Conservation (phyloP, 2,113 vertebrate species). For the Hystrix brachyura region DNA sequence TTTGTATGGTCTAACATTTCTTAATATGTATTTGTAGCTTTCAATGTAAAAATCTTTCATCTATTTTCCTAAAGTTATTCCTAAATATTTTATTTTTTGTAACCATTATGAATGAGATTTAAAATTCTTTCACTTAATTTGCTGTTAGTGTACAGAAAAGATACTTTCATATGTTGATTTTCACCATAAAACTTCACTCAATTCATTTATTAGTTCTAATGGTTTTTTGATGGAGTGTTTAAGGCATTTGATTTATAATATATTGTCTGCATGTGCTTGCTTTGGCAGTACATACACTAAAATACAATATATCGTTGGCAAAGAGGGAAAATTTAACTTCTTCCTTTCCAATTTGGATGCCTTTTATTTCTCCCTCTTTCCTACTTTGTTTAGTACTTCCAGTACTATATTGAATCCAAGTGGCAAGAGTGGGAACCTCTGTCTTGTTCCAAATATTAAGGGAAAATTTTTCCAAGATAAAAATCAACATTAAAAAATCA, state of each 20-base stretch:
- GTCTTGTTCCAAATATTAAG: too few species aligned
- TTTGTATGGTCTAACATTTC: neutral
- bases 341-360: neutral
- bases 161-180: too few species aligned
- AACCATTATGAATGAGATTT: neutral
- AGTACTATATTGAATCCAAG: neutral
- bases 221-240: neutral
- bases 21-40: neutral
- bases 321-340: neutral
- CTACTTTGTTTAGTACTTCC: neutral
- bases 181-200: neutral
- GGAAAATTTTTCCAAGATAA: neutral
- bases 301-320: neutral
- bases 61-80: too few species aligned
- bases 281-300: too few species aligned
- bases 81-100: neutral
- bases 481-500: neutral
- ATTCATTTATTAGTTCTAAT: neutral
- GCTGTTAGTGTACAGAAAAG: neutral
- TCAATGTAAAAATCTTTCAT: too few species aligned
- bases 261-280: neutral
- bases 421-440: neutral
- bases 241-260: neutral
- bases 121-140: neutral
- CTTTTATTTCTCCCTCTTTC: neutral